A percentile compares a stretch with the other conserved stretches of the same genome.
Conservation (phyloP, 2,888 invertebrate genomes). For the Mimas tiliae region DNA sequence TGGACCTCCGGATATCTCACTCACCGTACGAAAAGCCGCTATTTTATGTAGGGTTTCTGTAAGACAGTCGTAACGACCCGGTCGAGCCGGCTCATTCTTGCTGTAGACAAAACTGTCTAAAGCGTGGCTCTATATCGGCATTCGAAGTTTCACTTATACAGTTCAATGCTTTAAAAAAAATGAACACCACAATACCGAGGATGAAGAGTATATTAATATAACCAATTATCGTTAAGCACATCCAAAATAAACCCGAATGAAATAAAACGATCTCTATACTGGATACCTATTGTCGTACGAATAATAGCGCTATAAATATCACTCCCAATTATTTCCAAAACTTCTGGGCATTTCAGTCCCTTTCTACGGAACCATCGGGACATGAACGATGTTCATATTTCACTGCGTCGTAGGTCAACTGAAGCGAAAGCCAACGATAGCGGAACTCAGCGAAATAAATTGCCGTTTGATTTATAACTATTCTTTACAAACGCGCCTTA, state of each 20-base stretch:
- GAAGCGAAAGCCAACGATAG: constrained; percentile 45
- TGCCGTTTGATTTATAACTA: constrained; percentile 46
- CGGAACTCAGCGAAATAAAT: constrained; percentile 40
- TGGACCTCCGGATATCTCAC: too few species aligned
- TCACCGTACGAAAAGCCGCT: too few species aligned
- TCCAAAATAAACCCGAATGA: not conserved
- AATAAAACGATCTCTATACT: not conserved
- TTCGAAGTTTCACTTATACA: too few species aligned
- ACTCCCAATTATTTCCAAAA: constrained; percentile 35
- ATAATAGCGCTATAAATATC: constrained; percentile 33
- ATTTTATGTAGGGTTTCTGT: too few species aligned
- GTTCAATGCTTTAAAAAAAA: too few species aligned
- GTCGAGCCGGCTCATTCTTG: too few species aligned
- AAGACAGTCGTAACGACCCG: too few species aligned
- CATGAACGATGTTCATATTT: constrained; percentile 47
- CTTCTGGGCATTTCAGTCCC: constrained; percentile 32
- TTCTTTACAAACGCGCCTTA: constrained; percentile 30
- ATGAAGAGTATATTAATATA: too few species aligned
- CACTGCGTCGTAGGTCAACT: constrained; percentile 45
- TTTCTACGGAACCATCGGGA: constrained; percentile 42
- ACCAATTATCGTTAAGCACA: not conserved
- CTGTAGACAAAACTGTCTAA: too few species aligned
- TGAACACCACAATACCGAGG: too few species aligned
- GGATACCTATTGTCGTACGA: not conserved
- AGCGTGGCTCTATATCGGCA: too few species aligned